Base-by-base conservation (phyloP, 2,888 invertebrate species). In the Cataglyphis albicans region DNA sequence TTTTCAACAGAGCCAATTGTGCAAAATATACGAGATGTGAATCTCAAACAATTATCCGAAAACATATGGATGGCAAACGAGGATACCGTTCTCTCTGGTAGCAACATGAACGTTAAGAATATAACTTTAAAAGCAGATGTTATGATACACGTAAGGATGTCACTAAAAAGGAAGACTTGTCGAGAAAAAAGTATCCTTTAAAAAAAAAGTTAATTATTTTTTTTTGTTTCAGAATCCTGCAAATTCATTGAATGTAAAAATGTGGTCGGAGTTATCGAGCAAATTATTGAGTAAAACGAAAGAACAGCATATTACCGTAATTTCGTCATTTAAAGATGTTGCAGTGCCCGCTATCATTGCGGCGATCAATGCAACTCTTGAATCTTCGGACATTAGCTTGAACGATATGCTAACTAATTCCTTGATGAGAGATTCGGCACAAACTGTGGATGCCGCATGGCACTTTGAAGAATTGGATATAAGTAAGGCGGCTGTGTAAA, bases 31-130 rank as follows among this genome's bases (percentile, higher is more conserved):
- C 96, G 96, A 89, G 87, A 92, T 3, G 89, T 91, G 12, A 88
- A 93, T 61, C 82, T 96, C 32, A 80, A 92, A 3, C 81, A 95
- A 35, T 87, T 95, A 18, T 86, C 94, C 0, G 90, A 95, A 21
- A 89, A 93, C 21, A 91, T 95, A 63, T 96, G 96, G 96, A 93
- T 96, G 86, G 93, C 91, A 35, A 95, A 96, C 90, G 93, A 93
- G 78, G 85, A 92, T 29, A 88, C 91, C 1, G 87, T 44, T 32
- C 84, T 91, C 65, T 86, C 94, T 18, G 89, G 91, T 3, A 93
- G 92, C 64, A 86, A 89, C 75, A 85, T 95, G 18, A 86, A 91
- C 55, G 91, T 95, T 57, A 86, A 90, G 82, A 92, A 94, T 74
- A 89, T 93, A 9, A 89, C 91, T 15, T 93, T 95, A 52, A 86